Base-by-base conservation (phyloP, 2,113 vertebrate genomes). In the Etia nguti region DNA sequence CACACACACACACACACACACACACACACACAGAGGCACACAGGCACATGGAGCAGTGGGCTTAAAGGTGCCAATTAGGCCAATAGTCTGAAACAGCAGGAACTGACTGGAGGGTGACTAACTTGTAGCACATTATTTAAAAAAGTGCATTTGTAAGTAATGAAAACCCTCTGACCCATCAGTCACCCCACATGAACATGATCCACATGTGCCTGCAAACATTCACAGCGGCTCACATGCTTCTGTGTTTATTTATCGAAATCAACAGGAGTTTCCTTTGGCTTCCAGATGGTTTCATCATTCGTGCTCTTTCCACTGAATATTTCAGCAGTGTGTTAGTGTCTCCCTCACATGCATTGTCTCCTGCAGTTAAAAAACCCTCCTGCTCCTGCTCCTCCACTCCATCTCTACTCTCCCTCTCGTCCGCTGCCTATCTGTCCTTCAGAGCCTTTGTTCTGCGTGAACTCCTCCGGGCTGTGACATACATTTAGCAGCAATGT, bases 201-300 rank as follows among this genome's bases (percentile, higher is more conserved):
- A 52, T 50, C 13, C 18, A 73, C 80, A 86, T 34, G 73, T 15
- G 59, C 22, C 34, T 41, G 68, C 43, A 84, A 79, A 70, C 79
- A 80, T 12, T 56, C 46, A 41, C 75, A 22, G 15, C 24, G 4
- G 34, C 54, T 55, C 86, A 55, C 75, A 86, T 56, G 15, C 68
- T 13, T 18, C 34, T 29, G 38, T 56, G 60, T 48, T 46, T 24
- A 43, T 92, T 93, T 86, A 92, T 90, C 87, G 80, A 92, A 85
- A 94, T 92, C 94, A 93, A 93, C 93, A 94, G 83, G 89, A 92
- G 90, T 93, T 95, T 94, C 92, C 93, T 90, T 84, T 52, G 56
- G 52, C 88, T 91, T 91, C 90, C 90, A 92, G 79, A 89, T 88
- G 82, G 88, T 93, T 95, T 95, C 93, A 93, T 95, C 93, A 93